Evolutionary conservation across 1,140 invertebrate genomes (phyloP).

Genomic region (Harpegnathos saltator): DNA sequence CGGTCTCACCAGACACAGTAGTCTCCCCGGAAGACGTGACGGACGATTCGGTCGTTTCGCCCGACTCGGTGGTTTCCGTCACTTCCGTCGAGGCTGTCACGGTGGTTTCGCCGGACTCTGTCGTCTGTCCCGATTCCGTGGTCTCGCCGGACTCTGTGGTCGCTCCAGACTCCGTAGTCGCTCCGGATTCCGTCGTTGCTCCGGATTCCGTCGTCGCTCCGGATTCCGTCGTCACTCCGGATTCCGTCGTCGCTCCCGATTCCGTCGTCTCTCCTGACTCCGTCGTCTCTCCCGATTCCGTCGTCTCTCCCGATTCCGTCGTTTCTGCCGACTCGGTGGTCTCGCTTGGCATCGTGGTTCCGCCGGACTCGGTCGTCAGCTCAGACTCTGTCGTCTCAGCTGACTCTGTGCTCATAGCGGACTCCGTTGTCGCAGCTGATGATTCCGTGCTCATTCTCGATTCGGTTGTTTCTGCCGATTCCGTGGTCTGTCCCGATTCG

Average conservation of each 20-base stretch:
- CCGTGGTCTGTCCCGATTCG: conserved; percentile 67
- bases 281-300: conserved; percentile 62
- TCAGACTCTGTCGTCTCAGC: conserved; percentile 68
- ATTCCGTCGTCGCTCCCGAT: conserved; percentile 38
- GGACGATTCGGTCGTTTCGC: conserved; percentile 59
- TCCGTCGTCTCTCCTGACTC: conserved; percentile 66
- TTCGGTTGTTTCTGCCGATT: conserved; percentile 68
- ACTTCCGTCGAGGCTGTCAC: neutral
- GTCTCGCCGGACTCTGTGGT: conserved; percentile 64
- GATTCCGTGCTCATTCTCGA: conserved; percentile 66
- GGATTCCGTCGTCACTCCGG: conserved; percentile 61
- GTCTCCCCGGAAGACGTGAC: conserved; percentile 62
- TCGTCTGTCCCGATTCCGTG: conserved; percentile 68
- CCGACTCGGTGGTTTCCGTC: conserved; percentile 68
- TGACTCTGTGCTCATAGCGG: conserved; percentile 65
- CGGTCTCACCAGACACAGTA: conserved; percentile 57
- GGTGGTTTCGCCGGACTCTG: conserved; percentile 64
- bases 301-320: conserved; percentile 67
- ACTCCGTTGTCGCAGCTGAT: conserved; percentile 55
- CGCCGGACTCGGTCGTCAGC: conserved; percentile 62
- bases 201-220: conserved; percentile 60
- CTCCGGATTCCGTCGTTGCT: conserved; percentile 68
- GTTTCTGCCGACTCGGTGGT: conserved; percentile 62
- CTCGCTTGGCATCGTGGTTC: conserved; percentile 45
- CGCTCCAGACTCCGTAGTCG: conserved; percentile 40